Evolutionary conservation across 2,113 vertebrate species (phyloP), one percentile per base, ranked within the genome.

Genomic region (Aldabrachelys gigantea): DNA sequence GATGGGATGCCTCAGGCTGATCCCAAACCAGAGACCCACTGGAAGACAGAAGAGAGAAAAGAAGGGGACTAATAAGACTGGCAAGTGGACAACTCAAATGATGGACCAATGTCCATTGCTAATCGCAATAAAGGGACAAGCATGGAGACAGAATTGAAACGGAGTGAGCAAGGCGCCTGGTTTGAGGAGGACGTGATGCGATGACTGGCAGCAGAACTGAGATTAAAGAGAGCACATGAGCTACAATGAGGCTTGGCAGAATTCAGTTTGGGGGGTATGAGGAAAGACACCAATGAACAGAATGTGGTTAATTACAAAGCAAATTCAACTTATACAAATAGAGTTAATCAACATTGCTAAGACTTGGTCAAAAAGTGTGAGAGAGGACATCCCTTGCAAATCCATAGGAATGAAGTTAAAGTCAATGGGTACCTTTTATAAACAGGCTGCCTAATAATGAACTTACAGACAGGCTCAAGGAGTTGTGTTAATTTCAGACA

Each of bases 401-500:
- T 27, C 38, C 27, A 47, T 38, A 29, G 38, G 38, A 44, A 29
- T 31, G 54, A 47, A 2, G 8, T 7, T 56, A 31, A 10, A 59
- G 54, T 44, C 25, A 29, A 56, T 59, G 31, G 31, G 54, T 47
- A 41, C 44, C 54, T 31, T 41, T 59, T 38, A 38, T 56, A 59
- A 59, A 38, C 6, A 17, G 8, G 14, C 24, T 31, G 41, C 27
- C 25, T 17, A 59, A 38, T 81, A 81, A 81, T 53, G 52, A 31
- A 12, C 17, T 21, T 47, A 19, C 54, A 44, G 56, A 7, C 16
- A 56, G 24, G 78, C 85, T 31, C 19, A 19, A 87, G 3, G 29
- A 87, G 84, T 93, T 52, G 54, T 84, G 25, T 65, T 89, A 50
- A 87, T 91, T 24, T 88, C 87, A 93, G 44, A 19, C 69, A 8